These are phyloP conservation scores for Hymenochirus boettgeri DNA, from an alignment of 2,113 vertebrate species.

Conservation along the genomic window DNA sequence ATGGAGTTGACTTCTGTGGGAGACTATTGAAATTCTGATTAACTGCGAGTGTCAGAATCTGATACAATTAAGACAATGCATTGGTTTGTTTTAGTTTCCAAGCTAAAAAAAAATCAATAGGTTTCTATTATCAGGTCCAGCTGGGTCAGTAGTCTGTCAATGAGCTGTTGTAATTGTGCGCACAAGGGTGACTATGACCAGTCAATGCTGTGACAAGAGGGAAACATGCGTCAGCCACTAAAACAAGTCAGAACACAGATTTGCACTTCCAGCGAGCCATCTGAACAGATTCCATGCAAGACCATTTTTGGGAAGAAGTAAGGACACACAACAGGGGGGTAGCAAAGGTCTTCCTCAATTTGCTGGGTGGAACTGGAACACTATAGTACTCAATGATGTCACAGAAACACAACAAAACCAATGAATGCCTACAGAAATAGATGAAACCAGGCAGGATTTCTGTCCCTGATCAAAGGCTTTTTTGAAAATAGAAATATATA, in stretches of 20 bases:
- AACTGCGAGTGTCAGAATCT: constrained; percentile 59
- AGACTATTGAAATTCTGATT: constrained; percentile 50
- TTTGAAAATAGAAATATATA: too few relatives aligned
- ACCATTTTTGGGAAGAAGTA: constrained; percentile 66
- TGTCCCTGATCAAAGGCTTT: too few relatives aligned
- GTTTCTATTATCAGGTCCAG: constrained; percentile 95
- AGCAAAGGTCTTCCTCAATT: constrained; percentile 14
- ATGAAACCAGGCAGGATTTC: too few relatives aligned
- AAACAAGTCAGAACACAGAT: constrained; percentile 93
- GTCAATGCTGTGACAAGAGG: constrained; percentile 92
- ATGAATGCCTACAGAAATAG: too few relatives aligned
- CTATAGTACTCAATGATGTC: neutral
- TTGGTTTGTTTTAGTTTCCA: constrained; percentile 71
- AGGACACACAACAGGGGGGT: constrained; percentile 52
- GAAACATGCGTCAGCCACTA: constrained; percentile 84
- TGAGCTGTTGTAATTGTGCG: constrained; percentile 88
- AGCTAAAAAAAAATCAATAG: constrained; percentile 90
- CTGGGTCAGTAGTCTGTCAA: constrained; percentile 96
- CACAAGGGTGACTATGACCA: constrained; percentile 80
- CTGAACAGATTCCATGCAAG: constrained; percentile 62
- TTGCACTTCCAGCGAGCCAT: constrained; percentile 78
- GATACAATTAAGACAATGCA: constrained; percentile 77
- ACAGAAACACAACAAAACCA: neutral
- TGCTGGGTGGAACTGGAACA: constrained; percentile 21
- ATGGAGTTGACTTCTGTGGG: constrained; percentile 22